Conservation (phyloP, 1,140 invertebrate genomes). For the Apis dorsata region DNA sequence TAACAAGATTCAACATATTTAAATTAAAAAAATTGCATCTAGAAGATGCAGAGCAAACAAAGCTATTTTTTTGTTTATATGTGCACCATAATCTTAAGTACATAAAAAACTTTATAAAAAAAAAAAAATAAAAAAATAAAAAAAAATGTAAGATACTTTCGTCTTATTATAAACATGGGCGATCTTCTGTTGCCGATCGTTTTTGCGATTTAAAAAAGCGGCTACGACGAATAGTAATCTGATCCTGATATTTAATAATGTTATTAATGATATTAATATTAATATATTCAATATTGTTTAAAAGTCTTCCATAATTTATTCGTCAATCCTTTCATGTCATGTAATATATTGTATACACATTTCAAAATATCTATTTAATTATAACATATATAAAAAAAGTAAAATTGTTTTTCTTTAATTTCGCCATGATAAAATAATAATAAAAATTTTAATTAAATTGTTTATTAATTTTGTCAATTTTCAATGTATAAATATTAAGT, state of each 20-base stretch:
- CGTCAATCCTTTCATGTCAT: conserved; percentile 28
- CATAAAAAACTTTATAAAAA: conserved; percentile 35
- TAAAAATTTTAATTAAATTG: not conserved
- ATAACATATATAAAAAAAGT: not conserved
- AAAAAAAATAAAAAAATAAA: not conserved
- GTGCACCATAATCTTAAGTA: conserved; percentile 14
- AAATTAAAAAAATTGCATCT: conserved; percentile 30
- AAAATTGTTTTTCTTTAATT: not conserved
- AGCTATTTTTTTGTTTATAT: conserved; percentile 38
- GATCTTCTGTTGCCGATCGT: conserved; percentile 9
- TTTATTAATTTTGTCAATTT: conserved; percentile 16
- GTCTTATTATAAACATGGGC: not conserved
- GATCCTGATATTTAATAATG: conserved; percentile 65
- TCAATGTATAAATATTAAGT: conserved; percentile 18
- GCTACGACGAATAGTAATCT: conserved; percentile 63
- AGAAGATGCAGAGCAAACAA: not conserved
- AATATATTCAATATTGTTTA: conserved; percentile 69
- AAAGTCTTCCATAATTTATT: conserved; percentile 45
- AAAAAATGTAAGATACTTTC: not conserved
- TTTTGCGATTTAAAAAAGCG: conserved; percentile 34
- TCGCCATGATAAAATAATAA: not conserved
- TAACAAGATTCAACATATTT: conserved; percentile 50
- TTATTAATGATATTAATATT: conserved; percentile 69
- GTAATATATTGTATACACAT: conserved; percentile 25
- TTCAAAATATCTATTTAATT: conserved; percentile 18